Percentiles rank a stretch among this genome's conserved stretches.
Evolutionary conservation across 2,113 vertebrate species (phyloP).

Genomic region (Onychorhynchus coronatus): DNA sequence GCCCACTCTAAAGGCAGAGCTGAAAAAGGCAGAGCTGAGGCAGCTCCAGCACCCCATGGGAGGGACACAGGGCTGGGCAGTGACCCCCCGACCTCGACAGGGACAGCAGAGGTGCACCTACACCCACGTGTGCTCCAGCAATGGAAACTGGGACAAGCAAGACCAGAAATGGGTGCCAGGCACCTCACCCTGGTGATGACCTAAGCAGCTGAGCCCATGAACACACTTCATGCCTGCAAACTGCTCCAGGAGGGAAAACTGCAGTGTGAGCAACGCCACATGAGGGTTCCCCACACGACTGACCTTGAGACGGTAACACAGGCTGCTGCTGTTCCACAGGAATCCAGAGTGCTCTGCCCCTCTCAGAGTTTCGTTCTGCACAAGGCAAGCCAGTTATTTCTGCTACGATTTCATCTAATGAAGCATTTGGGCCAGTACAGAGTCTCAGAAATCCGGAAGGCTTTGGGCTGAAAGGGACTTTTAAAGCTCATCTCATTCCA

Average conservation of each 20-base stretch:
- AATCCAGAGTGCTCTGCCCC: accelerated
- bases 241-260: background rate
- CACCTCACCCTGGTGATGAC: background rate
- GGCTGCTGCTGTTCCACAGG: background rate
- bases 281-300: accelerated
- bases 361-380: too few relatives aligned
- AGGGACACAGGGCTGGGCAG: background rate
- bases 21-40: background rate
- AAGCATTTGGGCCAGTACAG: background rate
- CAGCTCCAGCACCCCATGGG: accelerated
- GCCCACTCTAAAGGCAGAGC: background rate
- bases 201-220: background rate
- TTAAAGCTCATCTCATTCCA: background rate
- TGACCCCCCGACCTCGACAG: background rate
- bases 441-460: background rate
- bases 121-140: background rate
- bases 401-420: background rate
- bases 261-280: accelerated
- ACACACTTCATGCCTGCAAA: background rate
- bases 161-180: background rate
- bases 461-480: background rate
- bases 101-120: background rate
- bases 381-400: background rate
- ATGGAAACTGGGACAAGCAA: background rate
- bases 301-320: accelerated